Base-by-base conservation (phyloP, 1,140 invertebrate genomes). In the Drosophila willistoni region DNA sequence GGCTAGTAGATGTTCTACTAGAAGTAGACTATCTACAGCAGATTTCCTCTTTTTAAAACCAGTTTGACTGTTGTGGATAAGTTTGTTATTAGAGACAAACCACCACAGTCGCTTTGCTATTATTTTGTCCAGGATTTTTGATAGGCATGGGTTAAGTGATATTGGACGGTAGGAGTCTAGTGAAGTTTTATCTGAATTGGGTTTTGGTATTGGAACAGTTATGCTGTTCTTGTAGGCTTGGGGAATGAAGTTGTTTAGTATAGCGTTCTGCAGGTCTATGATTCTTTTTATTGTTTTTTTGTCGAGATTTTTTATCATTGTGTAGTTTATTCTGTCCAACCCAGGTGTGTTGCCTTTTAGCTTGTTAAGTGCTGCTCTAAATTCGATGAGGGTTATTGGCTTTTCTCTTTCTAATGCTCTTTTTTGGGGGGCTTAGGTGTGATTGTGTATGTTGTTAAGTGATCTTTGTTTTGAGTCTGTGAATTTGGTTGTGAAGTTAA, bases 391-490 rank as follows among this genome's bases (percentile, higher is more conserved):
- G 25, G 61, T 65, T 65, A 70, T 74, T 9, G 25, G 29, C 4
- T 70, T 62, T 74, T 74, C 39, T 63, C 66, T 75, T 71, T 67
- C 67, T 54, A 29, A 47, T 41, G 73, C 63, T 63, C 68, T 75
- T 57, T 71, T 66, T 13, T 41, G 69, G 41, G 34, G 62, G 12
- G 14, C 59, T 14, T 57, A 57, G 57, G 68, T 44, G 0, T 13
- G 60, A 25, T 2, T 54, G 33, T 54, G n/a, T 14, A 22, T 63
- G 41, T 29, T 63, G 14, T 57, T 63, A 1, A 72, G 57, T 42
- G 70, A 34, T 13, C 17, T 42, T 61, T 67, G 69, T 29, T 71
- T 71, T 54, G 44, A 42, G 44, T 55, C 5, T 33, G 34, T 57
- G 19, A 64, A 70, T 6, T 1, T 29, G 39, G 34, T 39, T 34